Percentiles rank a stretch among this genome's conserved stretches.
Evolutionary conservation across 1,140 invertebrate genomes (phyloP).

Genomic region (Apis florea): DNA sequence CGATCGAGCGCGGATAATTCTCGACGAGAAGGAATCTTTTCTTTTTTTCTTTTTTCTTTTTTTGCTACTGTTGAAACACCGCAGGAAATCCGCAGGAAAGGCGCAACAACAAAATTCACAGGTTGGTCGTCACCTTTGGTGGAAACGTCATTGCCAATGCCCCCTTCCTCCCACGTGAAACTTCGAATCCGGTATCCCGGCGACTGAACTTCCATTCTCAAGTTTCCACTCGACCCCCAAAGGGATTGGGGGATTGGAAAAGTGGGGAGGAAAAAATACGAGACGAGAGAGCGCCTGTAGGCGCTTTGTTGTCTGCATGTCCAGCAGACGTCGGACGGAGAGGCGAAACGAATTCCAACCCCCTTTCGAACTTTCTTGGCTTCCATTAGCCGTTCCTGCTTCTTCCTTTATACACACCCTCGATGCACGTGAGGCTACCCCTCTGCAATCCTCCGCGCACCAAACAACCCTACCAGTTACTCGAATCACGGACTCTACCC

Average conservation of each 20-base stretch:
- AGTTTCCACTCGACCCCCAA: conserved; percentile 49
- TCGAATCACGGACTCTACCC: conserved; percentile 33
- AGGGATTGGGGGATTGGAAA: conserved; percentile 64
- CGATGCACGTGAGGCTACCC: neutral
- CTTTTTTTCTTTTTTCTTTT: no score
- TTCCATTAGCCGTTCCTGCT: conserved; percentile 67
- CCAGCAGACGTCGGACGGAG: conserved; percentile 37
- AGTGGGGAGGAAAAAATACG: conserved; percentile 48
- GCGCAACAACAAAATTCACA: conserved; percentile 9
- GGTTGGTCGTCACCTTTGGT: conserved; percentile 40
- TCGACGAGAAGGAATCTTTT: neutral
- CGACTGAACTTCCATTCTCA: conserved; percentile 58
- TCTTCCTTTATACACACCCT: conserved; percentile 30
- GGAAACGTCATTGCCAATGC: conserved; percentile 57
- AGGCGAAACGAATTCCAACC: conserved; percentile 67
- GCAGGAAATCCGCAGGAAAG: neutral
- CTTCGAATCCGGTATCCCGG: conserved; percentile 56
- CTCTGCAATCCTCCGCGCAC: conserved; percentile 20
- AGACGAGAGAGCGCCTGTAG: conserved; percentile 47
- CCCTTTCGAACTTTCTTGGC: conserved; percentile 66
- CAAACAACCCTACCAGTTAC: conserved; percentile 4
- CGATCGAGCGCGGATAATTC: neutral
- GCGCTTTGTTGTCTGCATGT: conserved; percentile 66
- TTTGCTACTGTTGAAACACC: no score
- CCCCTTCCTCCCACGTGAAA: conserved; percentile 23